Percentiles rank a stretch among this genome's conserved stretches.
phyloP scores from a whole-genome alignment of 1,140 invertebrate species.

The Tetraneura akinire region DNA sequence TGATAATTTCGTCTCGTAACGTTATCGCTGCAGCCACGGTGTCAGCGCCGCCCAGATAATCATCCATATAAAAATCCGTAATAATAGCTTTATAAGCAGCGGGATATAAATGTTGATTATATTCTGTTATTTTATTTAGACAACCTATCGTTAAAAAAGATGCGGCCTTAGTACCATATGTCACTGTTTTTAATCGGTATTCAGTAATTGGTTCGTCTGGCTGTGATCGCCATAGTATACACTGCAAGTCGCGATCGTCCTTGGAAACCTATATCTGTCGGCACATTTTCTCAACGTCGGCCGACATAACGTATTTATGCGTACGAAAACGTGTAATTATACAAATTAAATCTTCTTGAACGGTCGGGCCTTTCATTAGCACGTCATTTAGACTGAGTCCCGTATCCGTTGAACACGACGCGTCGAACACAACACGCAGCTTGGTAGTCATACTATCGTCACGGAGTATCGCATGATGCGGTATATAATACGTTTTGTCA shows the following conservation, averaged over 20 bases:
- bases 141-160: slow-evolving; percentile 57
- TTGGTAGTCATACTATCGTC: not conserved
- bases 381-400: slow-evolving; percentile 57
- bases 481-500: not conserved
- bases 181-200: slow-evolving; percentile 56
- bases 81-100: slow-evolving; percentile 50
- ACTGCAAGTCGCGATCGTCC: slow-evolving; percentile 55
- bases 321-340: slow-evolving; percentile 57
- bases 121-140: slow-evolving; percentile 57
- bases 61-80: slow-evolving; percentile 55
- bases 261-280: slow-evolving; percentile 56
- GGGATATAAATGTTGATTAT: slow-evolving; percentile 55
- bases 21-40: slow-evolving; percentile 53
- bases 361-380: slow-evolving; percentile 52
- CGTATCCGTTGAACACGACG: not conserved
- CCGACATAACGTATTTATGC: slow-evolving; percentile 56
- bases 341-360: slow-evolving; percentile 56
- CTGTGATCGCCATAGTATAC: slow-evolving; percentile 55
- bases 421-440: not conserved
- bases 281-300: slow-evolving; percentile 60
- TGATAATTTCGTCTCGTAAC: slow-evolving; percentile 54
- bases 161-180: slow-evolving; percentile 57
- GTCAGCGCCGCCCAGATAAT: slow-evolving; percentile 52
- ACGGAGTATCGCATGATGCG: not conserved
- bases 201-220: slow-evolving; percentile 54